Evolutionary conservation across 2,113 vertebrate species (phyloP), one percentile per base, ranked within the genome.

Genomic region (Aldabrachelys gigantea): DNA sequence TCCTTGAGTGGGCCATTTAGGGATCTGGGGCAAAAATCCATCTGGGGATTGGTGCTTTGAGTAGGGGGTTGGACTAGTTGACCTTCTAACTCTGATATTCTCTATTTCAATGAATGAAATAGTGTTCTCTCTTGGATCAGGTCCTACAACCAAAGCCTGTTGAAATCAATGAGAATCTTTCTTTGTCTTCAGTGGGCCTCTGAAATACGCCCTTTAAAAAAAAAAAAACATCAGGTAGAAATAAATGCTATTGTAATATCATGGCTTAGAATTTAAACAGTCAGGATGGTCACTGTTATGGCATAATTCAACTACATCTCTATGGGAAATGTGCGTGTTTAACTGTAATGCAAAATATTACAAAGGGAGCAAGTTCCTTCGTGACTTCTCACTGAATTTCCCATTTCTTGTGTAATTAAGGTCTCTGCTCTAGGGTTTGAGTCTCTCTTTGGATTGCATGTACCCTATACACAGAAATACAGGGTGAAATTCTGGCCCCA

Each of bases 71-170:
- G 47, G 47, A 10, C 47, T 49, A 49, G 47, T 49, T 49, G 47
- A 49, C 47, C 47, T 49, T 49, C 47, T 10, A 49, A 49, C 47
- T 49, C 47, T 49, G 47, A 49, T 49, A 49, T 49, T 49, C 49
- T 50, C 50, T 54, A 54, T 54, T 54, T 54, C 21, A 54, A 22
- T 21, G 53, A 54, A 21, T 80, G 90, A 96, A 93, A 49, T 49
- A 86, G 96, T 96, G 95, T 95, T 95, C 87, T 97, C 90, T 75
- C 89, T 41, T 85, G 94, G 95, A 93, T 94, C 94, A 91, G 87
- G 93, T 94, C 89, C 90, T 97, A 95, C 95, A 95, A 96, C 93
- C 95, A 93, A 96, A 93, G 85, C 95, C 96, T 87, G 92, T 93
- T 97, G 92, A 96, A 97, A 96, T 95, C 94, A 93, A 95, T 94